These are phyloP conservation scores for Stratiolaelaps scimitus DNA, from an alignment of 1,140 invertebrate genomes.

Conservation along the genomic window DNA sequence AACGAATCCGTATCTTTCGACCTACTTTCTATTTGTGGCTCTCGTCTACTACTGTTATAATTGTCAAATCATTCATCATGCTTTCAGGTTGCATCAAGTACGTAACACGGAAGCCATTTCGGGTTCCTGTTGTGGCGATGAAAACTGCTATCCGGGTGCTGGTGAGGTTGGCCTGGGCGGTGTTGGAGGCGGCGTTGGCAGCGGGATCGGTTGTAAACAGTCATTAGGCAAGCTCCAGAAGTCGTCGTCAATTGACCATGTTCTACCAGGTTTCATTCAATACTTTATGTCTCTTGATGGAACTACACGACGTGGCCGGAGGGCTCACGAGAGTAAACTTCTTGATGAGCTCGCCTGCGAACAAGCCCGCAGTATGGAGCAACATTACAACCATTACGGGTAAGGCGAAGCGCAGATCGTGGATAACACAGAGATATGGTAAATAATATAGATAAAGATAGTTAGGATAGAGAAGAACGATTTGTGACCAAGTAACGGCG, in stretches of 20 bases:
- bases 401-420: not conserved
- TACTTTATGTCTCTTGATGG: constrained; percentile 24
- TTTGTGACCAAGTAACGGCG: too few relatives aligned
- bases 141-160: constrained; percentile 16
- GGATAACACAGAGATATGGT: too few relatives aligned
- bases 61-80: too few relatives aligned
- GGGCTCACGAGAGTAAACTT: constrained; percentile 19
- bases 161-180: not conserved
- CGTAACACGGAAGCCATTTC: not conserved
- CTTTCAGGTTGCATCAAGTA: not conserved
- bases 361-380: constrained; percentile 25
- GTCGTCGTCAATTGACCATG: constrained; percentile 19
- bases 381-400: constrained; percentile 27
- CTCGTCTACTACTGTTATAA: too few relatives aligned
- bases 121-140: constrained; percentile 11
- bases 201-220: not conserved
- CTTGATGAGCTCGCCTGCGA: constrained; percentile 19
- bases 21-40: too few relatives aligned
- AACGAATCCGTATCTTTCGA: too few relatives aligned
- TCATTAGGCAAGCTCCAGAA: constrained; percentile 21
- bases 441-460: too few relatives aligned
- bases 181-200: not conserved
- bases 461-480: too few relatives aligned
- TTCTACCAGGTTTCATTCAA: constrained; percentile 17
- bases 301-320: not conserved